These are phyloP conservation scores for Dicranocentrus wangi DNA, from an alignment of 2,888 invertebrate genomes.

Conservation along the genomic window DNA sequence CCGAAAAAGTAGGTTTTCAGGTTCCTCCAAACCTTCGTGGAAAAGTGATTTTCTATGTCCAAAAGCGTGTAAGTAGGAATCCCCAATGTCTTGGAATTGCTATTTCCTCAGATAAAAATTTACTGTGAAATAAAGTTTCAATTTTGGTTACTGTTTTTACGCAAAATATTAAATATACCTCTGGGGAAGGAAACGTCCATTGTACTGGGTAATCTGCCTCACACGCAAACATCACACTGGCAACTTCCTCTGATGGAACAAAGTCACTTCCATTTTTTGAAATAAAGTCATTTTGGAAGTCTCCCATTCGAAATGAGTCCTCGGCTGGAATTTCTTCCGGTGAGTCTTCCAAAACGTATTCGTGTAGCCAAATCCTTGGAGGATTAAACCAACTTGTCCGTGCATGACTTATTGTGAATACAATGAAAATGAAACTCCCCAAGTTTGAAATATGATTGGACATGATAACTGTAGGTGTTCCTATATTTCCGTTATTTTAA, in stretches of 20 bases:
- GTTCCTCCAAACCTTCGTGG: neutral
- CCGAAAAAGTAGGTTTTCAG: neutral
- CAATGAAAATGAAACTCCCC: no score
- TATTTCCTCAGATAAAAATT: neutral
- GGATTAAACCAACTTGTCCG: no score
- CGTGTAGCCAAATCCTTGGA: neutral
- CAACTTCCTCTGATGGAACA: neutral
- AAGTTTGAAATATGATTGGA: no score
- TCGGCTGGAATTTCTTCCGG: neutral
- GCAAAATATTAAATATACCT: no score
- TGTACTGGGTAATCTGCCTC: constrained; percentile 13
- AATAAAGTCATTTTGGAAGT: constrained; percentile 12
- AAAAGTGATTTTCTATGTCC: neutral
- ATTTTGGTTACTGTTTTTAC: no score
- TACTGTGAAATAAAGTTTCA: neutral
- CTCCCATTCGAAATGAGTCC: neutral
- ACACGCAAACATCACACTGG: neutral
- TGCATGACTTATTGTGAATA: no score
- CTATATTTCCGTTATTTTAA: no score
- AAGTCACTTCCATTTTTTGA: constrained; percentile 23
- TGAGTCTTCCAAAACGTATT: neutral
- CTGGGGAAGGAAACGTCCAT: constrained; percentile 8
- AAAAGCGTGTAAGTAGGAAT: neutral
- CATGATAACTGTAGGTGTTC: no score
- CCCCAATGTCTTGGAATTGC: neutral